Evolutionary conservation across 37 sponge, comb jelly and placozoan genomes (phyloP).

Genomic region (Crambe crambe): DNA sequence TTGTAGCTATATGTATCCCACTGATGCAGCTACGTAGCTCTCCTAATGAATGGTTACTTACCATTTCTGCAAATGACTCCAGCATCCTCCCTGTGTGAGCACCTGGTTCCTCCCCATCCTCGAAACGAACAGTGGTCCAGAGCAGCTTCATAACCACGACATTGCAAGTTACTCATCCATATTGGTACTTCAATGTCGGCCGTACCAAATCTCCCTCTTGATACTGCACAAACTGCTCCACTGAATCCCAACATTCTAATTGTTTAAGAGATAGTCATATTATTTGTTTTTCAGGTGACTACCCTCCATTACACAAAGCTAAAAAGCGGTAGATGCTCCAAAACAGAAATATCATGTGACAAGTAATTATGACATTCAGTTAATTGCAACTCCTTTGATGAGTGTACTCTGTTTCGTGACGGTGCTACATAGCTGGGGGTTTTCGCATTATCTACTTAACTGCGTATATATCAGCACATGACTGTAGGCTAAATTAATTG

Average conservation of each 20-base stretch:
- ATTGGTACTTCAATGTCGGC: constrained; percentile 10
- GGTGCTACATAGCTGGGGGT: no score
- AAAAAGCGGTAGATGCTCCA: background rate
- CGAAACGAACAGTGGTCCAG: constrained; percentile 20
- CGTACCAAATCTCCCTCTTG: background rate
- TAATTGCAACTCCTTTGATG: no score
- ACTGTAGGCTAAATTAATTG: no score
- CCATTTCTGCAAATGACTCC: constrained; percentile 26
- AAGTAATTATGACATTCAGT: no score
- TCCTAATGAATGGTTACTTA: no score
- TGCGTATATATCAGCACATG: no score
- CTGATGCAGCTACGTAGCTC: no score
- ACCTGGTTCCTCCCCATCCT: constrained; percentile 22
- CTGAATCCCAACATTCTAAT: constrained; percentile 30
- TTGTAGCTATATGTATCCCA: no score
- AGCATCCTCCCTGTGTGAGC: constrained; percentile 31
- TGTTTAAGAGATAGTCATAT: background rate
- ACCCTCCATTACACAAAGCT: background rate
- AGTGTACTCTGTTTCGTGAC: no score
- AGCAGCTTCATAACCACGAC: constrained; percentile 10
- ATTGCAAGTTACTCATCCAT: constrained; percentile 19
- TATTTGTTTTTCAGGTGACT: no score
- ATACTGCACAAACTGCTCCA: constrained; percentile 8
- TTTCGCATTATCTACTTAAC: no score
- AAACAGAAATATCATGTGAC: background rate